These are phyloP conservation scores for Apogon talboti DNA, from an alignment of 2,797 vertebrate genomes.

Conservation along the genomic window DNA sequence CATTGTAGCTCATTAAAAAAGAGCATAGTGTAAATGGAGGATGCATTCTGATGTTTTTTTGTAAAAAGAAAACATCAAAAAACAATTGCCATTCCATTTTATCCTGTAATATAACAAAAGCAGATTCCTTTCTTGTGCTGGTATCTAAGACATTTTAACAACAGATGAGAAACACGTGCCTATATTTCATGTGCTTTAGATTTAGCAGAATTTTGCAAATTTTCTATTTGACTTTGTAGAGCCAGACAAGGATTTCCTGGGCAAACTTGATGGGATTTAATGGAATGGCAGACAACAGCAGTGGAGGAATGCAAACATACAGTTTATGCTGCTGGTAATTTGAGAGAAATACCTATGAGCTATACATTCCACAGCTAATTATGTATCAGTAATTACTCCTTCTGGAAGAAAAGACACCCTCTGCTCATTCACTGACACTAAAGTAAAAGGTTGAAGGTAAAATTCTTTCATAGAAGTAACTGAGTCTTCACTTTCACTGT, in stretches of 20 bases:
- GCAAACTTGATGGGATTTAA: slow-evolving; percentile 32
- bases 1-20: slow-evolving; percentile 1
- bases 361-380: slow-evolving; percentile 19
- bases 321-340: neutral
- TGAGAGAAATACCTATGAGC: slow-evolving; percentile 16
- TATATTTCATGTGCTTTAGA: slow-evolving; percentile 1
- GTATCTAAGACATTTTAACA: neutral
- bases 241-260: slow-evolving; percentile 65
- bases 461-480: neutral
- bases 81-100: too few relatives aligned
- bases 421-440: slow-evolving; percentile 1
- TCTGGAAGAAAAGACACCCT: slow-evolving; percentile 14
- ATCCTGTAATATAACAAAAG: too few relatives aligned
- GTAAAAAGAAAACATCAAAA: slow-evolving; percentile 9
- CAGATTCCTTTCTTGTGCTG: too few relatives aligned
- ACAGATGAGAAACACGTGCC: slow-evolving; percentile 11
- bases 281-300: slow-evolving; percentile 1
- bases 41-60: slow-evolving; percentile 5
- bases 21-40: slow-evolving; percentile 13
- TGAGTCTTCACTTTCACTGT: neutral
- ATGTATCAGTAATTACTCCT: slow-evolving; percentile 19
- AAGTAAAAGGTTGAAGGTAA: slow-evolving; percentile 11
- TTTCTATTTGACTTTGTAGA: slow-evolving; percentile 7
- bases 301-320: slow-evolving; percentile 11
- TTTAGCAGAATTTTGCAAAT: slow-evolving; percentile 10